Evolutionary conservation across 2,113 vertebrate genomes (phyloP), one percentile per base, ranked within the genome.

Genomic region (Rhinoderma darwinii): DNA sequence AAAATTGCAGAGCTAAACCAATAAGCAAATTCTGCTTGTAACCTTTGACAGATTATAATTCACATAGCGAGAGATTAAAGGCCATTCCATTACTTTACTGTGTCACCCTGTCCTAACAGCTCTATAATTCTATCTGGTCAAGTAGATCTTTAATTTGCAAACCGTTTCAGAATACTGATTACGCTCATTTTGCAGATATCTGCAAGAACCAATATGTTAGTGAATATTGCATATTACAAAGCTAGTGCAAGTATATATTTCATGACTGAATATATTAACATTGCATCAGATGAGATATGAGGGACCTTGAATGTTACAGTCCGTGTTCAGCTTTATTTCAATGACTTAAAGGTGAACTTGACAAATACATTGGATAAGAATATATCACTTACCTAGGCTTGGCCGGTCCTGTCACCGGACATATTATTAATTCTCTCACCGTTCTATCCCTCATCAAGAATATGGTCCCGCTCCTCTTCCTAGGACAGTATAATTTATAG

Each of bases 81-180:
- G 77, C 25, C 9, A 89, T 82, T 89, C 90, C 84, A 89, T 89
- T 85, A 90, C 82, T 89, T 83, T 59, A 84, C 78, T 72, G 72
- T 17, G 51, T 80, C 63, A 82, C 54, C 89, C 88, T 72, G 17
- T 89, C 86, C 70, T 89, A 89, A 78, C 32, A 85, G 3, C 63
- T 66, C 84, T 89, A 47, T 88, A 91, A 90, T 91, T 93, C 89
- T 89, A 88, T 90, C 89, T 86, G 88, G 89, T 90, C 90, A 92
- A 90, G 89, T 80, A 91, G 88, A 89, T 90, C 75, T 93, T 92
- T 88, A 92, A 93, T 93, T 92, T 92, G 86, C 86, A 91, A 44
- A 89, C 88, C 47, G 88, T 84, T 86, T 90, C 77, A 66, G 90
- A 92, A 92, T 86, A 88, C 89, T 89, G 89, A 91, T 91, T 90